phyloP scores from a whole-genome alignment of 2,888 invertebrate species.

The Latrodectus elegans region DNA sequence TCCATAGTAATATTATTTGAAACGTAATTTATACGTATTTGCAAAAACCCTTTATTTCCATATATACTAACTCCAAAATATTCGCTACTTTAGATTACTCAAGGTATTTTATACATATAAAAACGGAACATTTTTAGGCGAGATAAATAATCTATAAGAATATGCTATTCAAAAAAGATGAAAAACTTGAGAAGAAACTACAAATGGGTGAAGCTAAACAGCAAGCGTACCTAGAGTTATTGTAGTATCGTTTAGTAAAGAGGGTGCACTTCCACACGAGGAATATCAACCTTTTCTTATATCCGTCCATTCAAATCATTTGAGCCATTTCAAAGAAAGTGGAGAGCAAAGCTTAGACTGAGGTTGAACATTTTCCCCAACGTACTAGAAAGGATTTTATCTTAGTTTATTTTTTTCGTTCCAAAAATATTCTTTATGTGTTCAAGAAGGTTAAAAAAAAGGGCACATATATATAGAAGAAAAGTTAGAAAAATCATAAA shows the following conservation, averaged over 20 bases:
- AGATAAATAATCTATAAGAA: too few species aligned
- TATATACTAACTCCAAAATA: too few species aligned
- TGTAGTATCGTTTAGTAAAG: neutral
- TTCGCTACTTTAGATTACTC: too few species aligned
- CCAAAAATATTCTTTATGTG: constrained; percentile 1
- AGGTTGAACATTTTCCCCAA: constrained; percentile 6
- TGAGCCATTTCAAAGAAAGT: constrained; percentile 27
- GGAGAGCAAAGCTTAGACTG: constrained; percentile 17
- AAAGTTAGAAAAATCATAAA: constrained; percentile 18
- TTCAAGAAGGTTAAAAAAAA: constrained; percentile 8
- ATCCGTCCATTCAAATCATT: constrained; percentile 33
- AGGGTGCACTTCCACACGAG: constrained; percentile 1
- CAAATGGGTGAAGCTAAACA: too few species aligned
- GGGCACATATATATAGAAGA: neutral
- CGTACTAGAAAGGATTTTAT: neutral
- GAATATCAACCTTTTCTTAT: constrained; percentile 10
- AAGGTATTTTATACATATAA: too few species aligned
- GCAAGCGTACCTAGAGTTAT: neutral
- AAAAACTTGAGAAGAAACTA: too few species aligned
- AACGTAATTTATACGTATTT: too few species aligned
- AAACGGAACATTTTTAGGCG: too few species aligned
- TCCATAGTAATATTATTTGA: too few species aligned
- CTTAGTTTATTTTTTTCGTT: neutral
- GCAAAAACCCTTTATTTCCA: too few species aligned
- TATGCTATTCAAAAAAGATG: too few species aligned